Percentiles rank a stretch among this genome's conserved stretches.
Conservation (phyloP, 1,140 invertebrate genomes). For the Drosophila leontia region DNA sequence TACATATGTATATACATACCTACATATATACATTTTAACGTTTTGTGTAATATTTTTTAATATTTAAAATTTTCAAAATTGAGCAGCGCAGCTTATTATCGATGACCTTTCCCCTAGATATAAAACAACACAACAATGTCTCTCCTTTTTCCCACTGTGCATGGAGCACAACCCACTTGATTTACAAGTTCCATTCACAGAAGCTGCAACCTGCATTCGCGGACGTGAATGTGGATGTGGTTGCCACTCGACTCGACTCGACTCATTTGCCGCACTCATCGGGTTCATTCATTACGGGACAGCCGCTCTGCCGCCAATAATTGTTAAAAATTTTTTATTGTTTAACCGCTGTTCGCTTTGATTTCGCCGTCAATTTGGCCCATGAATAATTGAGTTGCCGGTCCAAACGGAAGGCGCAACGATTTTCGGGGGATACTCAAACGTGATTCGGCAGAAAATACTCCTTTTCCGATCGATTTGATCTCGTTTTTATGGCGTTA, state of each 20-base stretch:
- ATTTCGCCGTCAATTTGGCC: conserved; percentile 40
- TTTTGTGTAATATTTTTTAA: no score
- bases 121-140: not conserved
- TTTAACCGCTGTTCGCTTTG: conserved; percentile 41
- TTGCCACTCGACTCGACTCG: not conserved
- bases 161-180: conserved; percentile 30
- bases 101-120: not conserved
- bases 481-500: conserved; percentile 16
- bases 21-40: no score
- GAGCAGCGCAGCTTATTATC: no score
- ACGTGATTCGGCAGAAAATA: conserved; percentile 32
- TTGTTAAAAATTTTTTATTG: conserved; percentile 43
- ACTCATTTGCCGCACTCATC: conserved; percentile 31
- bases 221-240: conserved; percentile 9
- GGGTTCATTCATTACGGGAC: conserved; percentile 37
- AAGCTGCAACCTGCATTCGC: conserved; percentile 34
- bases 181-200: conserved; percentile 48
- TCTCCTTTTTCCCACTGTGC: not conserved
- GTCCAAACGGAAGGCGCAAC: conserved; percentile 23
- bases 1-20: no score
- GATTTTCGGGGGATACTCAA: conserved; percentile 6
- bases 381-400: conserved; percentile 44
- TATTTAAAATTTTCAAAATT: no score
- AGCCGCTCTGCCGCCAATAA: conserved; percentile 40
- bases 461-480: conserved; percentile 11